These are phyloP conservation scores for Diachasma alloeum DNA, from an alignment of 1,140 invertebrate genomes.

Conservation along the genomic window DNA sequence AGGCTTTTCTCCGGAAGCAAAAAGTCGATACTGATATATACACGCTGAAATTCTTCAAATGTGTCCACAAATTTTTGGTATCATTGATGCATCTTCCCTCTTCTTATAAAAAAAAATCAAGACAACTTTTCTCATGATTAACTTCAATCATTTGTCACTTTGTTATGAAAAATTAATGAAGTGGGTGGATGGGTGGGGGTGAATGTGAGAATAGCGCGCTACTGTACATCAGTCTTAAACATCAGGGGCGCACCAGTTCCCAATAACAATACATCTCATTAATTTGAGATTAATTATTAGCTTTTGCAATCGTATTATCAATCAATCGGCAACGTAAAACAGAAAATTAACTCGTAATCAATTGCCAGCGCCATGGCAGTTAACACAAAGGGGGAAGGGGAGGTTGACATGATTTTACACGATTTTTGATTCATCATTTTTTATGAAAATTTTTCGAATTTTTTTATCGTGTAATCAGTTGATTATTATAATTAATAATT, in stretches of 20 bases:
- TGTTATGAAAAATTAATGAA: neutral
- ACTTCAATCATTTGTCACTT: neutral
- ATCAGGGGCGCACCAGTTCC: constrained; percentile 65
- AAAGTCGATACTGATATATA: too few relatives aligned
- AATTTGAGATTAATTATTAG: constrained; percentile 1
- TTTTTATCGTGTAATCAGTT: constrained; percentile 12
- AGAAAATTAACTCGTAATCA: constrained; percentile 36
- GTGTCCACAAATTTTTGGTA: too few relatives aligned
- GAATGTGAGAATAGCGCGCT: constrained; percentile 60
- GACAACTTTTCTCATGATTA: neutral
- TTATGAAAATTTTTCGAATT: constrained; percentile 19
- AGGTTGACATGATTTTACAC: constrained; percentile 4
- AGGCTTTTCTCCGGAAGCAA: too few relatives aligned
- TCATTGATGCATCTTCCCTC: neutral
- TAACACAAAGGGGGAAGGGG: constrained; percentile 47
- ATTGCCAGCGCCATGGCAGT: constrained; percentile 59
- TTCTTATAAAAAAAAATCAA: neutral
- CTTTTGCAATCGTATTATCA: constrained; percentile 18
- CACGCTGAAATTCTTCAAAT: too few relatives aligned
- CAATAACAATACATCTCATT: neutral
- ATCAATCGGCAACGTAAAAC: constrained; percentile 27
- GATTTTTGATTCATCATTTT: neutral
- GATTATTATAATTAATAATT: neutral
- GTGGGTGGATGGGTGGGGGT: constrained; percentile 17
- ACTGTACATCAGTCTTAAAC: constrained; percentile 67